phyloP scores from a whole-genome alignment of 2,797 vertebrate species.

The Mus spretus region DNA sequence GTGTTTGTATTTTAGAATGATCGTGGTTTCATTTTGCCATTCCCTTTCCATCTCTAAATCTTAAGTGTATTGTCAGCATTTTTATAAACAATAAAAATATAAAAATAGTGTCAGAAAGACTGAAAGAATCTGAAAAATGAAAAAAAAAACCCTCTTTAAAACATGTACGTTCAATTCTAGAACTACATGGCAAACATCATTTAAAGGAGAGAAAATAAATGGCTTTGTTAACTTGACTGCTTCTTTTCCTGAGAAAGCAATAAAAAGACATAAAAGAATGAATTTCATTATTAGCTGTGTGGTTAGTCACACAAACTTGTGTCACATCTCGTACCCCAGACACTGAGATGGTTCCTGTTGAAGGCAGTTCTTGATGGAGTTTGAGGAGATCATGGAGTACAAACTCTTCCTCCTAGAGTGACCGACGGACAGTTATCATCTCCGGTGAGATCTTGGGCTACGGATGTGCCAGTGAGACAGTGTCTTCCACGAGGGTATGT shows the following conservation, averaged over 20 bases:
- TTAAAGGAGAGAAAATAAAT: slow-evolving; percentile 33
- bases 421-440: background rate
- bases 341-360: background rate
- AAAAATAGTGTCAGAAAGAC: background rate
- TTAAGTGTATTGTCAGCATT: background rate
- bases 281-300: background rate
- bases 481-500: background rate
- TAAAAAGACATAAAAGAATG: background rate
- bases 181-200: background rate
- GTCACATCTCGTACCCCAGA: background rate
- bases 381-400: background rate
- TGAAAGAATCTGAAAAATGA: background rate
- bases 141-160: slow-evolving; percentile 14
- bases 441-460: background rate
- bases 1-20: background rate
- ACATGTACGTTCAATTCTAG: background rate
- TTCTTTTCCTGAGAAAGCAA: background rate
- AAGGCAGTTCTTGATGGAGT: background rate
- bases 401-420: background rate
- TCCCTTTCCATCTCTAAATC: background rate
- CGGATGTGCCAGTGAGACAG: background rate
- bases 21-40: background rate
- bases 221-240: background rate
- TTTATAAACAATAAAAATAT: slow-evolving; percentile 6
- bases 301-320: background rate